phyloP scores from a whole-genome alignment of 1,140 invertebrate species.

The Akabosia matsudoensis region DNA sequence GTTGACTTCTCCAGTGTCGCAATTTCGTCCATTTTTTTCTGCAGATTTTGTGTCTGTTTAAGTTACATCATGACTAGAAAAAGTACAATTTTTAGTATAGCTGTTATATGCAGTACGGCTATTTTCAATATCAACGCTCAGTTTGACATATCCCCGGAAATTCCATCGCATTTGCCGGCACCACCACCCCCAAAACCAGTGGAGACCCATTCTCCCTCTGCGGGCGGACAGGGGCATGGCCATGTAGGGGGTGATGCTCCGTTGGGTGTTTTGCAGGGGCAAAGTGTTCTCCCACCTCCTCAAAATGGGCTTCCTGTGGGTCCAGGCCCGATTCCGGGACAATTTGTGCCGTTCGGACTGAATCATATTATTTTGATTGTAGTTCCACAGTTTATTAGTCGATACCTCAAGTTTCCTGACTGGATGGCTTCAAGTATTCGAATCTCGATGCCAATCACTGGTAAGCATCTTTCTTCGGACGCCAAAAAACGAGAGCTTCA shows the following conservation, averaged over 20 bases:
- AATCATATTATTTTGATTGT: constrained; percentile 39
- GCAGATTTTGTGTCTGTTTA: no score
- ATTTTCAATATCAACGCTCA: neutral
- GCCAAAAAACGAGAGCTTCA: no score
- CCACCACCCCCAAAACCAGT: constrained; percentile 17
- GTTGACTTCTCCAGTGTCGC: no score
- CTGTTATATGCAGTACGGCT: no score
- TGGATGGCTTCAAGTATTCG: constrained; percentile 32
- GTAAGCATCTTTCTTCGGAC: no score
- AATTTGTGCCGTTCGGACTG: constrained; percentile 34
- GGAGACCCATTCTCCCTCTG: neutral
- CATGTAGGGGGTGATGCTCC: neutral
- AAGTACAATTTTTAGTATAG: no score
- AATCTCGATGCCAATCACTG: constrained; percentile 41
- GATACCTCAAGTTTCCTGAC: constrained; percentile 14
- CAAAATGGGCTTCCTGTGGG: constrained; percentile 4
- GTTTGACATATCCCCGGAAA: neutral
- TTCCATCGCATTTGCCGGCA: constrained; percentile 29
- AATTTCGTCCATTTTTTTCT: no score
- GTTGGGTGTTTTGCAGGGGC: constrained; percentile 18
- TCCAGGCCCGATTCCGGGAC: neutral
- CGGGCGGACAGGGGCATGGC: constrained; percentile 18
- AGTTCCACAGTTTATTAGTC: constrained; percentile 41
- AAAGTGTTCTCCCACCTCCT: constrained; percentile 6
- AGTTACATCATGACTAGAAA: no score